phyloP scores from a whole-genome alignment of 2,797 vertebrate genomes.

The Labeo calbasu region DNA sequence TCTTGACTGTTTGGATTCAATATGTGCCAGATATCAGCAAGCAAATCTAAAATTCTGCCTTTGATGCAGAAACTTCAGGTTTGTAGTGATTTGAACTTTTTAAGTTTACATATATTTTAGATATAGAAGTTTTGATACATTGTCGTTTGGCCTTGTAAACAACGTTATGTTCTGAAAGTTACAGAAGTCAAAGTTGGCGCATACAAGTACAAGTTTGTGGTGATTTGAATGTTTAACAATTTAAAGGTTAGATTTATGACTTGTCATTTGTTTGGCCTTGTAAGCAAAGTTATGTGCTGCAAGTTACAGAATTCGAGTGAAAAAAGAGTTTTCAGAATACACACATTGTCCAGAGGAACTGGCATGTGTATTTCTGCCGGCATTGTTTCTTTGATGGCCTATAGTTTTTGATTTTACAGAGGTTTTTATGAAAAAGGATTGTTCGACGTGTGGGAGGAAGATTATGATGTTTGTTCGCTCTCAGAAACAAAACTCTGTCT shows the following conservation, averaged over 20 bases:
- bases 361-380: conserved; percentile 33
- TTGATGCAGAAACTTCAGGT: not conserved
- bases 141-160: not conserved
- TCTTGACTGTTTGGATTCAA: not conserved
- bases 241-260: not conserved
- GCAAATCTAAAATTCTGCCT: not conserved
- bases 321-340: not conserved
- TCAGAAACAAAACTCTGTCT: conserved; percentile 42
- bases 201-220: not conserved
- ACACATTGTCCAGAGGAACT: conserved; percentile 33
- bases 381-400: conserved; percentile 12
- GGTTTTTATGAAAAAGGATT: conserved; percentile 45
- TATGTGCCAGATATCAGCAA: not conserved
- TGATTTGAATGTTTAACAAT: not conserved
- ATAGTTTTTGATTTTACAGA: conserved; percentile 14
- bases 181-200: not conserved
- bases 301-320: not conserved
- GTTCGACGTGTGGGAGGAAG: conserved; percentile 50
- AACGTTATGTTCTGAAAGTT: not conserved
- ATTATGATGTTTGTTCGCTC: conserved; percentile 58
- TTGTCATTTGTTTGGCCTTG: not conserved
- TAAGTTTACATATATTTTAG: not conserved
- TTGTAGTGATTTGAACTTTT: not conserved
- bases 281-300: not conserved
- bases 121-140: not conserved